phyloP scores from a whole-genome alignment of 53 echinoderm and acorn worm species.

The Antedon mediterranea region DNA sequence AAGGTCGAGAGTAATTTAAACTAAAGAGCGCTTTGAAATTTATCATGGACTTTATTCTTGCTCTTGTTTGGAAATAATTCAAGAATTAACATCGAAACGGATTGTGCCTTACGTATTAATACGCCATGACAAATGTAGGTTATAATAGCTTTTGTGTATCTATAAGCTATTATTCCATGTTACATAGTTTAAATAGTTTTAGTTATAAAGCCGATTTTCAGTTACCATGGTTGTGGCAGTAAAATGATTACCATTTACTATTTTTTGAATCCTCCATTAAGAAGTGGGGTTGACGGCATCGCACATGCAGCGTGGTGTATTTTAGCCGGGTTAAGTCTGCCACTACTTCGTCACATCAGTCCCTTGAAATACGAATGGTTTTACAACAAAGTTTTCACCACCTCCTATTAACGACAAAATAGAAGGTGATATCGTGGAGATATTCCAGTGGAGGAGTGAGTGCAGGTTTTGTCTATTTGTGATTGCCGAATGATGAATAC shows the following conservation, averaged over 20 bases:
- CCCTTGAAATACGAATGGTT: constrained; percentile 1
- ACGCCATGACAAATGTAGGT: background rate
- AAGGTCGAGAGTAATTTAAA: background rate
- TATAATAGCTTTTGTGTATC: background rate
- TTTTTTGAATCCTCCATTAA: background rate
- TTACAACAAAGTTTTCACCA: background rate
- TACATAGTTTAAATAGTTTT: background rate
- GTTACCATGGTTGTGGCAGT: background rate
- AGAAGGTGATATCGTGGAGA: background rate
- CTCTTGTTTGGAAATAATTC: background rate
- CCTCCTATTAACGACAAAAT: background rate
- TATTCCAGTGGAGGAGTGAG: no score
- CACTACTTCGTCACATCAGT: background rate
- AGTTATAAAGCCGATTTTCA: background rate
- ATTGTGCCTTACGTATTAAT: background rate
- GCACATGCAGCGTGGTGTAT: background rate
- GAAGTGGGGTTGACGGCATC: background rate
- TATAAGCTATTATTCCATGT: background rate
- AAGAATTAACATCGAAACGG: background rate
- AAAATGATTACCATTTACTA: background rate
- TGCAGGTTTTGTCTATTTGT: no score
- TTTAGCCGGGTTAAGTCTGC: background rate
- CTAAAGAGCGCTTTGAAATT: background rate
- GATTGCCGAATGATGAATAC: no score
- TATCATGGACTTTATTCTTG: background rate